Evolutionary conservation across 2,888 invertebrate species (phyloP), one percentile per base, ranked within the genome.

Genomic region (Apamea sordens): DNA sequence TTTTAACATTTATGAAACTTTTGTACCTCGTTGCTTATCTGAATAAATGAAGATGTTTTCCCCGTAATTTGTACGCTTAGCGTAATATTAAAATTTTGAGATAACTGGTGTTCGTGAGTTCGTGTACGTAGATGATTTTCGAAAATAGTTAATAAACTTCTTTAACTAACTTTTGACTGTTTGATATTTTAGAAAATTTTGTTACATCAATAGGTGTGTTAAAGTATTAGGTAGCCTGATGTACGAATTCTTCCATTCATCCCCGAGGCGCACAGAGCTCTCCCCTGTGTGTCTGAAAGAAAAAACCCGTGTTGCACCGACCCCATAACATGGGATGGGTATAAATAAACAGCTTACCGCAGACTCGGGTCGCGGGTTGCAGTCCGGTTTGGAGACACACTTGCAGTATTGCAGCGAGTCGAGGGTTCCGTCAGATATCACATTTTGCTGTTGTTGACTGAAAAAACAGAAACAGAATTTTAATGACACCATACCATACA

Each of bases 321-420:
- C 7, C 28, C 28, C 28, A 2, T 28, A 28, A 28, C 2, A 15
- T 61, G 15, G 7, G n/a, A 32, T 63, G 10, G 8, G 21, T 63
- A 63, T 1, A 10, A 32, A 21, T 97, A 24, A 41, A 24, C 13
- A 8, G 47, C 91, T 89, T 85, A 95, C 96, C 71, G 84, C 84
- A 2, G 93, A 91, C 44, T 95, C 93, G 0, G 86, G 88, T 10
- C 90, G 90, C 0, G 93, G 92, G 53, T 82, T 87, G 90, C 96
- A 96, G 28, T 94, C 91, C 0, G 94, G 92, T 2, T 89, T 91
- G 11, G 92, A 83, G 15, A 94, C 92, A 76, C 96, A 96, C 86
- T 94, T 95, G 92, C 96, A 96, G 89, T 91, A 93, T 81, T 93
- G 92, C 74, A 95, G 73, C 2, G 94, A 92, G 86, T 95, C 95